These are phyloP conservation scores for Ectemnius continuus DNA, from an alignment of 2,888 invertebrate genomes.

Conservation along the genomic window DNA sequence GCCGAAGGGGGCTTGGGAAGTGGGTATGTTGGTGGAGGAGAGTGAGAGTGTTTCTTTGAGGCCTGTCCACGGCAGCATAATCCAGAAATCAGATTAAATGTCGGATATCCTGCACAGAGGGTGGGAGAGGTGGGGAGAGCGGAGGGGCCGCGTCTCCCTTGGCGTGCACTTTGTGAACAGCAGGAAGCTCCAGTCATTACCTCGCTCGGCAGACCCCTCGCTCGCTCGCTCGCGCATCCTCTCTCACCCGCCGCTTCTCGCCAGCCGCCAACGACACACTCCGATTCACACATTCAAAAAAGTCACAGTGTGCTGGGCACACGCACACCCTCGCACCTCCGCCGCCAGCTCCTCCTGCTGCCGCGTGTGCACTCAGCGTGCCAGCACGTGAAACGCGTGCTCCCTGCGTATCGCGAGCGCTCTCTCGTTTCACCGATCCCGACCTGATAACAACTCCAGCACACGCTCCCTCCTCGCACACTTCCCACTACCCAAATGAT, in stretches of 20 bases:
- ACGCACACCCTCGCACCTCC: constrained; percentile 27
- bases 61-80: constrained; percentile 70
- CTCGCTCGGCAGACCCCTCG: constrained; percentile 70
- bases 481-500: no score
- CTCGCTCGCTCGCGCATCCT: constrained; percentile 63
- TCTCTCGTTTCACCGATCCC: not conserved
- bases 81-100: constrained; percentile 78
- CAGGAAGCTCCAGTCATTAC: constrained; percentile 77
- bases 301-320: constrained; percentile 46
- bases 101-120: constrained; percentile 77
- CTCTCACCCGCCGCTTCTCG: constrained; percentile 48
- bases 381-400: constrained; percentile 30
- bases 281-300: constrained; percentile 71
- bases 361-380: constrained; percentile 47
- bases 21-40: constrained; percentile 29
- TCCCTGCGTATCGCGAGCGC: constrained; percentile 3
- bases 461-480: no score
- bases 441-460: not conserved
- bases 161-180: constrained; percentile 67
- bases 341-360: not conserved
- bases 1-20: constrained; percentile 19
- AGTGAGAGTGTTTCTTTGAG: constrained; percentile 62
- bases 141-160: constrained; percentile 61
- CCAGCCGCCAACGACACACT: constrained; percentile 72
- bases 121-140: no score